These are phyloP conservation scores for Iphiclides podalirius DNA, from an alignment of 2,888 invertebrate genomes.

Conservation along the genomic window DNA sequence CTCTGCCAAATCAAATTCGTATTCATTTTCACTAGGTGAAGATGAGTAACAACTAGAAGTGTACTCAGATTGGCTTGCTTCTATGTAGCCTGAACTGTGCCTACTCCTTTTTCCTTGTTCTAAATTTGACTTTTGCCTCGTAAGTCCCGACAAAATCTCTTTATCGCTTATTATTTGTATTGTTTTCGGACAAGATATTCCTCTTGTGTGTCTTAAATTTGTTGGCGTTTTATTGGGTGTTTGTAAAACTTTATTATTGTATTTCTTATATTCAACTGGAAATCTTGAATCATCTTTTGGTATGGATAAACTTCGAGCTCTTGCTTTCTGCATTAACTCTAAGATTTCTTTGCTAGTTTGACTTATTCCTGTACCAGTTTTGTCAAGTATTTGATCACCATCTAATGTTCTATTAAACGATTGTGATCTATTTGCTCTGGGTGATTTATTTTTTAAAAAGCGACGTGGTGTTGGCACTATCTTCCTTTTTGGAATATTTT, in stretches of 20 bases:
- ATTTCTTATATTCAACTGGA: slow-evolving; percentile 52
- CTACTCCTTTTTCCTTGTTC: slow-evolving; percentile 55
- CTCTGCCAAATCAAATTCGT: slow-evolving; percentile 70
- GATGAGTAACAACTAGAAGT: slow-evolving; percentile 76
- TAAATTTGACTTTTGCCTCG: slow-evolving; percentile 55
- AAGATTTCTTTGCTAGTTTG: slow-evolving; percentile 72
- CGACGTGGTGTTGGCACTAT: slow-evolving; percentile 64
- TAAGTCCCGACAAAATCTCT: slow-evolving; percentile 76
- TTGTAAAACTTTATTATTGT: slow-evolving; percentile 67
- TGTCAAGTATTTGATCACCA: slow-evolving; percentile 50
- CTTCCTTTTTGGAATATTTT: slow-evolving; percentile 54
- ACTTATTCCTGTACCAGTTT: slow-evolving; percentile 65
- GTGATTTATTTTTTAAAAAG: slow-evolving; percentile 65
- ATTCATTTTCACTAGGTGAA: slow-evolving; percentile 76
- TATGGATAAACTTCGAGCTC: slow-evolving; percentile 73
- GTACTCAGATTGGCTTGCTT: slow-evolving; percentile 75
- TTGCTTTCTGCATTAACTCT: slow-evolving; percentile 70
- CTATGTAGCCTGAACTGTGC: slow-evolving; percentile 70
- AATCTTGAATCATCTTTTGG: slow-evolving; percentile 73
- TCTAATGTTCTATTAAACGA: slow-evolving; percentile 73
- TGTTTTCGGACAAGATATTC: slow-evolving; percentile 76
- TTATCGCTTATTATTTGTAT: slow-evolving; percentile 73
- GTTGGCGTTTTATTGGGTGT: slow-evolving; percentile 75
- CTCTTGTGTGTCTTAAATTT: slow-evolving; percentile 55
- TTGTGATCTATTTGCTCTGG: slow-evolving; percentile 76